Conservation (phyloP, 2,113 vertebrate genomes). For the Ophthalmolycus amberensis region DNA sequence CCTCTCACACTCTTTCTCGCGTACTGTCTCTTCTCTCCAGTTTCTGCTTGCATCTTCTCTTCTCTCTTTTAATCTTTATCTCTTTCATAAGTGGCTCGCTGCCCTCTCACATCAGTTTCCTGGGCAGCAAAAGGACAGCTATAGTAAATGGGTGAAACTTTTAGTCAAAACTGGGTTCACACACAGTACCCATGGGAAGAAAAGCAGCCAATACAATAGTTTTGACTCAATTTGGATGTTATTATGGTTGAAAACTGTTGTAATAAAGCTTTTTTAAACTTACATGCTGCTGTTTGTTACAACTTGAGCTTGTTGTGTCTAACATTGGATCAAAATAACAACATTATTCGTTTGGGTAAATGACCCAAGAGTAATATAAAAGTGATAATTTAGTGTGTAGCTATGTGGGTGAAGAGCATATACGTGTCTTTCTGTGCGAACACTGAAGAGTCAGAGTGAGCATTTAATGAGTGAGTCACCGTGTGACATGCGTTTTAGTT, state of each 20-base stretch:
- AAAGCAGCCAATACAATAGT: neutral
- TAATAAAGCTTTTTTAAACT: neutral
- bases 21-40: conserved; percentile 18
- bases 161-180: neutral
- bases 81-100: conserved; percentile 30
- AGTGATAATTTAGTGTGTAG: neutral
- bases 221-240: neutral
- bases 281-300: neutral
- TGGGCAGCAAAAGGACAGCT: conserved; percentile 47
- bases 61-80: conserved; percentile 6
- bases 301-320: neutral
- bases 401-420: neutral
- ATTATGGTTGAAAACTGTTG: neutral
- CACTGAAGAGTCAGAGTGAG: neutral
- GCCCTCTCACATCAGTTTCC: conserved; percentile 26
- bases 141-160: neutral
- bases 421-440: neutral
- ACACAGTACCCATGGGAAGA: neutral
- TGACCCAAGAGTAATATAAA: neutral
- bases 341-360: neutral
- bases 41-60: conserved; percentile 14
- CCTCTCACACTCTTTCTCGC: conserved; percentile 21
- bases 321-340: neutral
- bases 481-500: too few species aligned
- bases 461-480: neutral